phyloP scores from a whole-genome alignment of 1,140 invertebrate species.

The Pseudachorutes palmiensis region DNA sequence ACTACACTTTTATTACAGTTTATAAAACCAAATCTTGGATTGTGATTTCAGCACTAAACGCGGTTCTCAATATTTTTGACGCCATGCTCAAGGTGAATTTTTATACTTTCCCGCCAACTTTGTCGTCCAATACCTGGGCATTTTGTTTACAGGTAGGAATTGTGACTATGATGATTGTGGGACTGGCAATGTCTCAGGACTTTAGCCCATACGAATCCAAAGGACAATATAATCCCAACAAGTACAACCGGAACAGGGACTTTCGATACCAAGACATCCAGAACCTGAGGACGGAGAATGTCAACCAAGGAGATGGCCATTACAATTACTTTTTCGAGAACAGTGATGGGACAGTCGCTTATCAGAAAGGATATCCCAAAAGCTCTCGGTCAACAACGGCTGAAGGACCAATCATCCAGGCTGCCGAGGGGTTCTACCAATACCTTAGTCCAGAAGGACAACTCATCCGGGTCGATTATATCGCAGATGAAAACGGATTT shows the following conservation, averaged over 20 bases:
- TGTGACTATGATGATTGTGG: too few species aligned
- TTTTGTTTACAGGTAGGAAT: too few species aligned
- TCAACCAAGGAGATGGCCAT: neutral
- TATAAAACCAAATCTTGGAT: too few species aligned
- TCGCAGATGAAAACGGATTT: conserved; percentile 54
- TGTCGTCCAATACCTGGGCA: too few species aligned
- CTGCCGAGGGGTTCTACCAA: conserved; percentile 6
- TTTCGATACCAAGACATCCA: neutral
- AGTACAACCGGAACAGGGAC: neutral
- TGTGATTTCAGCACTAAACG: too few species aligned
- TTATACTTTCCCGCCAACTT: too few species aligned
- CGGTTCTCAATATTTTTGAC: too few species aligned
- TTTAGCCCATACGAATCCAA: too few species aligned
- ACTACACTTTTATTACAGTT: too few species aligned
- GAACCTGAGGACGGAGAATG: conserved; percentile 1
- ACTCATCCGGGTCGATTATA: conserved; percentile 42
- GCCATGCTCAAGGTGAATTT: too few species aligned
- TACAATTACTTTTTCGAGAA: conserved; percentile 11
- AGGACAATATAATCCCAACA: neutral
- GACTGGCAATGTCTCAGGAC: too few species aligned
- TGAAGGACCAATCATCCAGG: neutral
- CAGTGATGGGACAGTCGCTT: conserved; percentile 6
- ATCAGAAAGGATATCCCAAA: neutral
- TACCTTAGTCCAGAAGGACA: conserved; percentile 10
- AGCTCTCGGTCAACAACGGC: neutral